Evolutionary conservation across 2,888 invertebrate species (phyloP).

Genomic region (Drosophila bunnanda): DNA sequence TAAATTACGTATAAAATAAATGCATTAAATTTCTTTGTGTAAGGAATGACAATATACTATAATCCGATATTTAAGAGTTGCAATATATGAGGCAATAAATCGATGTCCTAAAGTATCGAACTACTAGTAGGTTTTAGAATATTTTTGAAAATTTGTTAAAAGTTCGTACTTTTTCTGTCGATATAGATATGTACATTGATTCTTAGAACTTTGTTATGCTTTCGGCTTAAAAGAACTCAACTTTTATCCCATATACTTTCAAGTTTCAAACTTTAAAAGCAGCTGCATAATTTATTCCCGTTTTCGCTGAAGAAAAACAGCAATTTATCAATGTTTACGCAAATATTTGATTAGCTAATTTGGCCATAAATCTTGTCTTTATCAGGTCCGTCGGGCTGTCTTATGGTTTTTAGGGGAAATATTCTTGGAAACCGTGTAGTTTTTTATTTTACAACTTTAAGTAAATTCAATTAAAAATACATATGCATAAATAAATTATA

Average conservation of each 20-base stretch:
- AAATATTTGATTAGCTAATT: conserved; percentile 20
- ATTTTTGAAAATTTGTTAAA: too few relatives aligned
- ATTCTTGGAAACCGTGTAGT: not conserved
- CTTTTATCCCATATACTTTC: not conserved
- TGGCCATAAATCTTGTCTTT: conserved; percentile 18
- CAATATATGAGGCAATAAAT: too few relatives aligned
- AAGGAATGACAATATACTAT: too few relatives aligned
- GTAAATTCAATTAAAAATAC: too few relatives aligned
- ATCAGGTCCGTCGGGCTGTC: conserved; percentile 3
- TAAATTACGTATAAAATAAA: not conserved
- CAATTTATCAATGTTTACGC: conserved; percentile 13
- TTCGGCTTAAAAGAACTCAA: not conserved
- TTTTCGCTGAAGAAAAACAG: conserved; percentile 10
- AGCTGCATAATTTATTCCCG: conserved; percentile 4
- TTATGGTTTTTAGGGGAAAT: conserved; percentile 1
- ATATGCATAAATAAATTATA: not conserved
- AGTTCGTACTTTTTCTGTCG: not conserved
- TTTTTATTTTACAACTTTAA: not conserved
- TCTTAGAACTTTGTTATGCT: not conserved
- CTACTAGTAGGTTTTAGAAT: too few relatives aligned
- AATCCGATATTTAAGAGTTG: too few relatives aligned
- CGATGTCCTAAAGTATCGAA: too few relatives aligned
- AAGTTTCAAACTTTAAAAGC: conserved; percentile 6
- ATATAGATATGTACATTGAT: not conserved
- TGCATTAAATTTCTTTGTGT: not conserved